Evolutionary conservation across 2,113 vertebrate species (phyloP).

Genomic region (Pagrus major): DNA sequence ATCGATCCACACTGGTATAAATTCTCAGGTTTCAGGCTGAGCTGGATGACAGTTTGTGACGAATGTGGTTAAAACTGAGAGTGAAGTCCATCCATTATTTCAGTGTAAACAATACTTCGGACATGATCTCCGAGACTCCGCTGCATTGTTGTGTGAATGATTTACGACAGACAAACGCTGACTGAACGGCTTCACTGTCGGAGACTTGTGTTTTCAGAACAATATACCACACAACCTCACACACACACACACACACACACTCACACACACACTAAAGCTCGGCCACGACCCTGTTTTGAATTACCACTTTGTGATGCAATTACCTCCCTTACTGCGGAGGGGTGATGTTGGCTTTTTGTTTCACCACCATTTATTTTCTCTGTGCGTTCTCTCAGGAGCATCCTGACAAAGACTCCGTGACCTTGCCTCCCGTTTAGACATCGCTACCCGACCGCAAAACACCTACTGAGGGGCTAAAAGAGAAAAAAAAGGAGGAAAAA

Average conservation of each 20-base stretch:
- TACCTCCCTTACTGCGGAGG: slow-evolving; percentile 50
- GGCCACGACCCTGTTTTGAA: slow-evolving; percentile 63
- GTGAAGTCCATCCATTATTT: slow-evolving; percentile 62
- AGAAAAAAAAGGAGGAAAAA: neutral
- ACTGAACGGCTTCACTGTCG: slow-evolving; percentile 32
- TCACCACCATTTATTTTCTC: slow-evolving; percentile 61
- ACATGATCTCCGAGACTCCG: slow-evolving; percentile 30
- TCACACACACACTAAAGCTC: slow-evolving; percentile 8
- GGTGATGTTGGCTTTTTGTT: slow-evolving; percentile 63
- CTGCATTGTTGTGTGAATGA: slow-evolving; percentile 43
- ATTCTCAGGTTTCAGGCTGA: slow-evolving; percentile 38
- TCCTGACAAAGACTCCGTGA: slow-evolving; percentile 61
- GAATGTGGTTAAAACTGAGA: slow-evolving; percentile 53
- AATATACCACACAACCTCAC: slow-evolving; percentile 7
- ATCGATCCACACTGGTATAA: slow-evolving; percentile 9
- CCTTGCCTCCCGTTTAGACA: slow-evolving; percentile 62
- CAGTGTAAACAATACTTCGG: slow-evolving; percentile 57
- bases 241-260: slow-evolving; percentile 20
- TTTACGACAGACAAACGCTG: slow-evolving; percentile 22
- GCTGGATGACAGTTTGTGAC: slow-evolving; percentile 55
- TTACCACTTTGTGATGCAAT: slow-evolving; percentile 73
- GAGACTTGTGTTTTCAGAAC: slow-evolving; percentile 19
- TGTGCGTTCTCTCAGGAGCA: slow-evolving; percentile 29
- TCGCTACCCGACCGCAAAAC: slow-evolving; percentile 19
- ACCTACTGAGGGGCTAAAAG: neutral